Evolutionary conservation across 2,888 invertebrate species (phyloP), one percentile per base, ranked within the genome.

Genomic region (Didymodactylos carnosus): DNA sequence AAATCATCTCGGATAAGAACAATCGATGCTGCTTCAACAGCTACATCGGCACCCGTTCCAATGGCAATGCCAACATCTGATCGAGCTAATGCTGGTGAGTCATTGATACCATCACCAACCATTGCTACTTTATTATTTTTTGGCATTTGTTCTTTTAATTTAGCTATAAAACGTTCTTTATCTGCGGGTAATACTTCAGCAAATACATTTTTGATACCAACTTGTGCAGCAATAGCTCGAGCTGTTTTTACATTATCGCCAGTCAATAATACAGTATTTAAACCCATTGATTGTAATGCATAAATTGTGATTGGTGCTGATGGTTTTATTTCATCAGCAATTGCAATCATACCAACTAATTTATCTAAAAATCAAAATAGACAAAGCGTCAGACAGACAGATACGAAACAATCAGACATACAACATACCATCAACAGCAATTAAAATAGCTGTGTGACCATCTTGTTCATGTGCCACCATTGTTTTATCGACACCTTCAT

Each of bases 71-170:
- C 98, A 6, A 98, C 92, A 83, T 99, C 93, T 0, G 98, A 93
- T 82, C 94, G 94, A 0, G 97, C 98, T 72, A 98, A 85, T 41
- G 98, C 98, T 0, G 98, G 98, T 8, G 94, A 93, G 82, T 98
- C 98, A 83, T 98, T 98, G 46, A 98, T 92, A 0, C 98, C 98
- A 82, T 98, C 98, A 0, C 98, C 98, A 10, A 98, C 94, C 97
- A 98, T 95, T 7, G 93, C 94, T 0, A 95, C 94, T 78, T 89
- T 87, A 25, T 53, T 43, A 14, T 69, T 69, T 25, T 25, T 39
- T 10, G 29, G 29, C 11, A 35, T 16, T n/a, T 62, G 19, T 77
- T 89, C 88, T 83, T 95, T 95, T 6, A 95, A 86, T 78, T 90
- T 88, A 73, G 81, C 81, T 41, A 84, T 80, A 76, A 83, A 82